Percentiles rank a stretch among this genome's conserved stretches.
phyloP scores from a whole-genome alignment of 1,140 invertebrate species.

The Micrasema longulum region DNA sequence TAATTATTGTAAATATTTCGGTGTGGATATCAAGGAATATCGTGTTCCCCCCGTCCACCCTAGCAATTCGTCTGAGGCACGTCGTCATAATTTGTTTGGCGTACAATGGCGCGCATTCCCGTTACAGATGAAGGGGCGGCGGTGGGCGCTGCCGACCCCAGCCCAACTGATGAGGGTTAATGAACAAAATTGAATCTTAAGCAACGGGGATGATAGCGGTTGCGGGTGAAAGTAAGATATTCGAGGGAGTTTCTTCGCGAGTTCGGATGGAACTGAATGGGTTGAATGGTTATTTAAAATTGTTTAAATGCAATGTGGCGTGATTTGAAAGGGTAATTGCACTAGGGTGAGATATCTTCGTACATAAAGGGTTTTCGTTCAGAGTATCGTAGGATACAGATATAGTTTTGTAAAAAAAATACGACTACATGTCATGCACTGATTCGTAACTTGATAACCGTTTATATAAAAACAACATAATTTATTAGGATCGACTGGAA shows the following conservation, averaged over 20 bases:
- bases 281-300: constrained; percentile 38
- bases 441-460: too few relatives aligned
- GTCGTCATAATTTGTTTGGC: constrained; percentile 54
- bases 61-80: constrained; percentile 47
- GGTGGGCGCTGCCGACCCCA: background rate
- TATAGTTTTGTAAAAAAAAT: too few relatives aligned
- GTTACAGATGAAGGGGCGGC: constrained; percentile 27
- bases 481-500: too few relatives aligned
- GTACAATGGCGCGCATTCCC: constrained; percentile 49
- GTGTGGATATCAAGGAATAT: too few relatives aligned
- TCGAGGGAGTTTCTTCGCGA: constrained; percentile 33
- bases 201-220: constrained; percentile 39
- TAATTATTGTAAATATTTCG: too few relatives aligned
- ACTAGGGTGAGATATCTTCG: background rate
- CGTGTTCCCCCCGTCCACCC: too few relatives aligned
- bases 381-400: too few relatives aligned
- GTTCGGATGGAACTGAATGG: constrained; percentile 20
- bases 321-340: constrained; percentile 39
- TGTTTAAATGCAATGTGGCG: constrained; percentile 33
- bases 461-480: too few relatives aligned
- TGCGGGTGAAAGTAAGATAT: constrained; percentile 37
- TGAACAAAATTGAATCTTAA: constrained; percentile 55
- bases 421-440: too few relatives aligned
- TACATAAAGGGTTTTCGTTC: too few relatives aligned
- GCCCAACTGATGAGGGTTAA: constrained; percentile 50